Evolutionary conservation across 2,113 vertebrate species (phyloP).

Genomic region (Platichthys flesus): DNA sequence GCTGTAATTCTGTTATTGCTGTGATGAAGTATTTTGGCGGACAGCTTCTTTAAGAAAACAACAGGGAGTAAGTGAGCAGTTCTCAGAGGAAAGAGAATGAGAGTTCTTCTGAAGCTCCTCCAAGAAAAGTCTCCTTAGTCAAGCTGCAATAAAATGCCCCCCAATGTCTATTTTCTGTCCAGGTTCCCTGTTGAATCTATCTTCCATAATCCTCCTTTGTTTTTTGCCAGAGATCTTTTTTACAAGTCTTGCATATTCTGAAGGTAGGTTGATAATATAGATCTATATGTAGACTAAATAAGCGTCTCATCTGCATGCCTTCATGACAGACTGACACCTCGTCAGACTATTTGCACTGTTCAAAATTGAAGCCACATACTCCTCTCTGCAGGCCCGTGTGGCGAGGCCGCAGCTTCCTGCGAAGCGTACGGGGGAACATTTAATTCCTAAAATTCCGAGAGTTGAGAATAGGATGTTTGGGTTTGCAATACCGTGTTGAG

Average conservation of each 20-base stretch:
- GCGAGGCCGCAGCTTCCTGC: constrained; percentile 32
- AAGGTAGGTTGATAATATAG: not conserved
- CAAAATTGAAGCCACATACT: constrained; percentile 36
- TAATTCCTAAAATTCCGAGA: constrained; percentile 57
- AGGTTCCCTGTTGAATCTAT: not conserved
- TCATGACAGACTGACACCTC: constrained; percentile 16
- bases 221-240: not conserved
- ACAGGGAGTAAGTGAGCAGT: constrained; percentile 52
- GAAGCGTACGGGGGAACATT: constrained; percentile 3
- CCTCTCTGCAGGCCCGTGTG: constrained; percentile 5
- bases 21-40: constrained; percentile 71
- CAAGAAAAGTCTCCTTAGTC: constrained; percentile 64
- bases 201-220: not conserved
- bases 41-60: constrained; percentile 71
- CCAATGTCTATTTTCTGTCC: constrained; percentile 2
- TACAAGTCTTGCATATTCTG: not conserved
- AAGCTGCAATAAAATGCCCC: constrained; percentile 23
- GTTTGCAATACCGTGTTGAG: constrained; percentile 38
- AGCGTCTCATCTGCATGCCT: not conserved
- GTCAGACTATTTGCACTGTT: constrained; percentile 29
- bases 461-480: constrained; percentile 41
- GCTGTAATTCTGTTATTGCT: constrained; percentile 73
- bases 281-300: not conserved
- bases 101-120: constrained; percentile 55
- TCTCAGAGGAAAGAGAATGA: constrained; percentile 56